These are phyloP conservation scores for Papilio elwesi DNA, from an alignment of 2,888 invertebrate species.

Conservation along the genomic window DNA sequence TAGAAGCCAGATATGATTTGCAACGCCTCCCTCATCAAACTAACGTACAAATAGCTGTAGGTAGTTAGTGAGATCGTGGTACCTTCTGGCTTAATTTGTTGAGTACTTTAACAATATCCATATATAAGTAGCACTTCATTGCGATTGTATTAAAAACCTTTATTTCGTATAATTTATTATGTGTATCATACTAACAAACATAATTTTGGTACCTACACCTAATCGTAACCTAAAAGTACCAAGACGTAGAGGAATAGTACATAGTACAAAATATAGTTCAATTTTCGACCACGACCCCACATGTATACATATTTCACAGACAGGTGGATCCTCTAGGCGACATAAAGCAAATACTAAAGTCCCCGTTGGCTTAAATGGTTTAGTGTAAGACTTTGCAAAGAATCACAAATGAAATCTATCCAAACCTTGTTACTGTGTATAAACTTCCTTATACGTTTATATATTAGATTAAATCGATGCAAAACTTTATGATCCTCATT, in stretches of 20 bases:
- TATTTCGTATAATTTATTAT: too few relatives aligned
- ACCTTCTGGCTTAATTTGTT: too few relatives aligned
- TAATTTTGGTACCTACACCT: too few relatives aligned
- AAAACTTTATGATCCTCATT: conserved; percentile 35
- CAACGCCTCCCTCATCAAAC: too few relatives aligned
- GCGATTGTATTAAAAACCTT: too few relatives aligned
- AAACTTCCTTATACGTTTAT: conserved; percentile 36
- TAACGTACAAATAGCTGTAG: too few relatives aligned
- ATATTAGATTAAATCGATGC: conserved; percentile 33
- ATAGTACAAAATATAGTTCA: conserved; percentile 23
- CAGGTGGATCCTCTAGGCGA: conserved; percentile 25
- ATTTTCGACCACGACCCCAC: conserved; percentile 6
- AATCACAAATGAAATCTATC: conserved; percentile 38
- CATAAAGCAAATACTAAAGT: conserved; percentile 33
- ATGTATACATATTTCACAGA: conserved; percentile 26
- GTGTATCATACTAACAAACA: too few relatives aligned
- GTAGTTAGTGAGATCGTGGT: too few relatives aligned
- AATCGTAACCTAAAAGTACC: conserved; percentile 3
- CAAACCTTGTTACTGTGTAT: conserved; percentile 36
- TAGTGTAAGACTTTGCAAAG: conserved; percentile 36
- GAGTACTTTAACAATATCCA: too few relatives aligned
- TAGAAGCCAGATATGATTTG: too few relatives aligned
- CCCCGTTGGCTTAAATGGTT: conserved; percentile 37
- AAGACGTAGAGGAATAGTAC: neutral
- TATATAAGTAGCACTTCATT: too few relatives aligned